Conservation (phyloP, 1,140 invertebrate species). For the Saccostrea glomerata region DNA sequence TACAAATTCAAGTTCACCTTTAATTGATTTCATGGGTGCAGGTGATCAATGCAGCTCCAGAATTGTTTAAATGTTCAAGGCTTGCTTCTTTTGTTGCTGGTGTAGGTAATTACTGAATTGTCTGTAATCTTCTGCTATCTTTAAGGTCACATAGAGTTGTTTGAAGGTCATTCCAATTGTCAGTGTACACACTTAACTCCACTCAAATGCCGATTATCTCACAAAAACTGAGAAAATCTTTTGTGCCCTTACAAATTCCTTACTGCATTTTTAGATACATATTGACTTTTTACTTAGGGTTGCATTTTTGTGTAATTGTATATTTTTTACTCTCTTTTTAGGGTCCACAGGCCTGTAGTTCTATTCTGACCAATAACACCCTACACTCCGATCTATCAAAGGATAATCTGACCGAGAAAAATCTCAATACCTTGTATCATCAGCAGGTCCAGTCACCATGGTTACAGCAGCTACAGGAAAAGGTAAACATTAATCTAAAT, state of each 20-base stretch:
- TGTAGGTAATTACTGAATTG: slow-evolving; percentile 27
- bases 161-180: slow-evolving; percentile 15
- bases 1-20: slow-evolving; percentile 37
- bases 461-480: slow-evolving; percentile 53
- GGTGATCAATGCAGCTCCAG: slow-evolving; percentile 2
- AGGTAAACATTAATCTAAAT: slow-evolving; percentile 32
- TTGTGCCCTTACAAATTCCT: background rate
- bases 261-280: background rate
- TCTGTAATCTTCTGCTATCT: slow-evolving; percentile 16
- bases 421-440: slow-evolving; percentile 56
- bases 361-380: slow-evolving; percentile 52
- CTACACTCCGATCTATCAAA: slow-evolving; percentile 45
- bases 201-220: background rate
- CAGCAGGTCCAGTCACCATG: slow-evolving; percentile 51
- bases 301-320: background rate
- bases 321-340: slow-evolving; percentile 20
- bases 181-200: background rate
- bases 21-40: slow-evolving; percentile 7
- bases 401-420: slow-evolving; percentile 61
- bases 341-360: slow-evolving; percentile 62
- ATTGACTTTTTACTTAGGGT: background rate
- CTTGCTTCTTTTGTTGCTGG: background rate
- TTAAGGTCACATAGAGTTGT: slow-evolving; percentile 1
- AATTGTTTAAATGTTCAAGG: slow-evolving; percentile 25
- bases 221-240: background rate